These are phyloP conservation scores for Siniperca obscura DNA, from an alignment of 2,797 vertebrate genomes.

Conservation along the genomic window DNA sequence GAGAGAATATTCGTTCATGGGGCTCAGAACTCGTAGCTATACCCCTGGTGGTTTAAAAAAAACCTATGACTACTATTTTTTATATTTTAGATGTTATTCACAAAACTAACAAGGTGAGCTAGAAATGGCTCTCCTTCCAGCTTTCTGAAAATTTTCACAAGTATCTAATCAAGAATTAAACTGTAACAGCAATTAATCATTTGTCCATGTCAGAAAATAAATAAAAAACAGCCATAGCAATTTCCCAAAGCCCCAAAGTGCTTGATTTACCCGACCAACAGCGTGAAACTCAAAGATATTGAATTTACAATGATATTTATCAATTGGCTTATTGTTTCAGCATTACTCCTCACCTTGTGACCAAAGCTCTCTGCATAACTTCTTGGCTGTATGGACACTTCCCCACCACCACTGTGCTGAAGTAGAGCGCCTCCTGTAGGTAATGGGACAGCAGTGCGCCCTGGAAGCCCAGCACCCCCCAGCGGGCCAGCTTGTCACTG, in stretches of 20 bases:
- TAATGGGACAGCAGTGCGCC: slow-evolving; percentile 94
- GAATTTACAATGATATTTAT: too few relatives aligned
- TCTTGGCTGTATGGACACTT: slow-evolving; percentile 89
- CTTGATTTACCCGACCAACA: background rate
- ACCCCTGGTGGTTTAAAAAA: too few relatives aligned
- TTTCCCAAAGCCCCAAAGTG: background rate
- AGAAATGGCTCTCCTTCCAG: background rate
- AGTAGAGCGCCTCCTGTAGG: slow-evolving; percentile 90
- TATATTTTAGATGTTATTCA: background rate
- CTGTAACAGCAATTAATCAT: background rate
- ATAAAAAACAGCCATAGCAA: background rate
- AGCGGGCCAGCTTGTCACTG: slow-evolving; percentile 95
- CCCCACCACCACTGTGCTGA: slow-evolving; percentile 89
- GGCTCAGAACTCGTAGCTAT: background rate
- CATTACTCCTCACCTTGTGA: slow-evolving; percentile 81
- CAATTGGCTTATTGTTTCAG: background rate
- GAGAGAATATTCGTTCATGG: background rate
- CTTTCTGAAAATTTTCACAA: background rate
- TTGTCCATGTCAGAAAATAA: background rate
- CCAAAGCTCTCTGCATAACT: slow-evolving; percentile 89
- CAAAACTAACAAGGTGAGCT: background rate
- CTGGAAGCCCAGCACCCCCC: slow-evolving; percentile 93
- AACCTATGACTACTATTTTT: background rate
- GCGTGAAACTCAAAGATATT: background rate
- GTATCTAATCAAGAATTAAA: background rate